Conservation (phyloP, 2,888 invertebrate genomes). For the Drosophila bunnanda region DNA sequence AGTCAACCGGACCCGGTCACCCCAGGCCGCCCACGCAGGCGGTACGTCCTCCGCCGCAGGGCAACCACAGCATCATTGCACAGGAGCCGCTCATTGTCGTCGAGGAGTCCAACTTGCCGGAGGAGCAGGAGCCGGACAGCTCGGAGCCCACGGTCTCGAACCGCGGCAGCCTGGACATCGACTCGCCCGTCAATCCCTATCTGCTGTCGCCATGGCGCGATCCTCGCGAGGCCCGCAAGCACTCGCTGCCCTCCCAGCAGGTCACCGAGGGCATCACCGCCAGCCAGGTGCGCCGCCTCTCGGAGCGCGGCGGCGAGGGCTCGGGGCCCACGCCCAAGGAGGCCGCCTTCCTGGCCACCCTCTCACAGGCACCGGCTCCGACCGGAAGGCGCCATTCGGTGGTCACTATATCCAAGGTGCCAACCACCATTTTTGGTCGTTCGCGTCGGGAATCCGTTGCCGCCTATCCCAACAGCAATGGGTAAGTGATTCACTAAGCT, state of each 20-base stretch:
- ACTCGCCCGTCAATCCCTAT: constrained; percentile 92
- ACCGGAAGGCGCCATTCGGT: constrained; percentile 94
- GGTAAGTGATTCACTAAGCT: constrained; percentile 82
- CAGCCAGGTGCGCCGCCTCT: constrained; percentile 92
- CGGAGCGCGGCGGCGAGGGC: constrained; percentile 91
- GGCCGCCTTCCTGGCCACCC: constrained; percentile 92
- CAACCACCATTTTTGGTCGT: constrained; percentile 90
- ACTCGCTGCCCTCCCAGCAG: constrained; percentile 93
- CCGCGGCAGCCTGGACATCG: constrained; percentile 89
- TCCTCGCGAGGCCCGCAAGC: constrained; percentile 90
- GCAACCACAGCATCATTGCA: constrained; percentile 65
- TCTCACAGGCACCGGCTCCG: constrained; percentile 90
- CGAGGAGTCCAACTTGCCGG: constrained; percentile 89
- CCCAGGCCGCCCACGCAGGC: constrained; percentile 16
- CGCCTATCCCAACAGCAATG: constrained; percentile 87
- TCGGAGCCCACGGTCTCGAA: constrained; percentile 86
- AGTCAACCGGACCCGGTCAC: constrained; percentile 42
- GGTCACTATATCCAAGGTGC: constrained; percentile 93
- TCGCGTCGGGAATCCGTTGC: constrained; percentile 93
- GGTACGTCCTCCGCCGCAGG: constrained; percentile 10
- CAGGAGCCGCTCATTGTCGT: constrained; percentile 93
- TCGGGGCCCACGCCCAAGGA: constrained; percentile 91
- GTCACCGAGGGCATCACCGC: constrained; percentile 94
- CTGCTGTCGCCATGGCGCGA: constrained; percentile 93
- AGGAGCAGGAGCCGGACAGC: constrained; percentile 87